phyloP scores from a whole-genome alignment of 2,888 invertebrate genomes.

The Buathra laborator region DNA sequence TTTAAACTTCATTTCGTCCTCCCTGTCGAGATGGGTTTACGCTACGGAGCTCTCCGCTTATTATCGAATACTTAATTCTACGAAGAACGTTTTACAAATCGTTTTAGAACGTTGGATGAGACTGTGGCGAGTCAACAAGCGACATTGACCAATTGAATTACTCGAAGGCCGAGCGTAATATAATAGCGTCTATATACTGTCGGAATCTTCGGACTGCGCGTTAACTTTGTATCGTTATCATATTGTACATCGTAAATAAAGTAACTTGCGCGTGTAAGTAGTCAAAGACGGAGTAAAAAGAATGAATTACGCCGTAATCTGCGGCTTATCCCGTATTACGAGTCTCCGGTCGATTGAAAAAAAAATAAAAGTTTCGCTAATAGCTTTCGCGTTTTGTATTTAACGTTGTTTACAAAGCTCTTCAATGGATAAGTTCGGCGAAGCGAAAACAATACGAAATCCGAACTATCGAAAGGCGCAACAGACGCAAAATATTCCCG shows the following conservation, averaged over 20 bases:
- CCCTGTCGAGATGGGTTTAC: not conserved
- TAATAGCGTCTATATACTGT: not conserved
- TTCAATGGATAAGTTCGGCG: too few species aligned
- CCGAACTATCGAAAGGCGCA: too few species aligned
- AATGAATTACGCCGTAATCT: not conserved
- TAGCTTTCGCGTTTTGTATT: too few species aligned
- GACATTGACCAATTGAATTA: constrained; percentile 4
- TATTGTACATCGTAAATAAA: not conserved
- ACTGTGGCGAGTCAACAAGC: not conserved
- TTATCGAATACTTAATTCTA: too few species aligned
- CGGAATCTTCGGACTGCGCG: not conserved
- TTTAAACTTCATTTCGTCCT: not conserved
- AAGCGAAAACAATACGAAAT: not conserved
- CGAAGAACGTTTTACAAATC: not conserved
- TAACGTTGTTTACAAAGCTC: too few species aligned
- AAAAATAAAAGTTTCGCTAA: too few species aligned
- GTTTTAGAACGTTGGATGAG: not conserved
- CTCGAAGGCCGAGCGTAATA: not conserved
- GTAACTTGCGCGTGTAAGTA: not conserved
- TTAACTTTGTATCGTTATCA: not conserved
- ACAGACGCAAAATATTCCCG: too few species aligned
- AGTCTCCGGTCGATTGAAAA: too few species aligned
- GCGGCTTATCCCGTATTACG: too few species aligned
- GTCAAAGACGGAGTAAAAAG: not conserved
- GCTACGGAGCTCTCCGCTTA: too few species aligned